These are phyloP conservation scores for Conchocele bisecta DNA, from an alignment of 2,888 invertebrate species.

Conservation along the genomic window DNA sequence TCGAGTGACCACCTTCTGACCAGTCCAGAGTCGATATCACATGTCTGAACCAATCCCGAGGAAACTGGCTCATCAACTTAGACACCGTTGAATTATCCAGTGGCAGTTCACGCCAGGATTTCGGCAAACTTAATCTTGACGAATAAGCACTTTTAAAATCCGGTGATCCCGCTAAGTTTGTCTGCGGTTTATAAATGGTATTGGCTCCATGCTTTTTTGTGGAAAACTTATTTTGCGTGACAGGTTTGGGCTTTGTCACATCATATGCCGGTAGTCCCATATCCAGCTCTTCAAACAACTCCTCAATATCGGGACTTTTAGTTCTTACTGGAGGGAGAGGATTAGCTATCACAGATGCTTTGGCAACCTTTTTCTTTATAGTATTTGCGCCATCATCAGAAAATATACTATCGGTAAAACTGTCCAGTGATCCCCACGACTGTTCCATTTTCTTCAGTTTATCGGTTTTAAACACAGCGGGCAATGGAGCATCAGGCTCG, in stretches of 20 bases:
- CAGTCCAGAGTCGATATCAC: slow-evolving; percentile 71
- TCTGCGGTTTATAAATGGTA: slow-evolving; percentile 75
- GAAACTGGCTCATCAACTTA: slow-evolving; percentile 70
- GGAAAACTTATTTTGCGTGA: slow-evolving; percentile 33
- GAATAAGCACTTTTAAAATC: slow-evolving; percentile 77
- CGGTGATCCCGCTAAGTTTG: slow-evolving; percentile 75
- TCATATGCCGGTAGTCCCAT: slow-evolving; percentile 79
- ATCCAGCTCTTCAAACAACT: slow-evolving; percentile 73
- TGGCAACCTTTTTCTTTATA: slow-evolving; percentile 51
- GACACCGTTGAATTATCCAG: slow-evolving; percentile 74
- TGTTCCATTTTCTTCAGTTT: slow-evolving; percentile 55
- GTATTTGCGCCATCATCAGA: slow-evolving; percentile 72
- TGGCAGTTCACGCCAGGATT: slow-evolving; percentile 77
- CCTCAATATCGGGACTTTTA: slow-evolving; percentile 67
- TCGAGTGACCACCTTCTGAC: slow-evolving; percentile 64
- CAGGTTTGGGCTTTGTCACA: slow-evolving; percentile 58
- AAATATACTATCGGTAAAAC: slow-evolving; percentile 77
- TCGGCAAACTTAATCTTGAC: slow-evolving; percentile 74
- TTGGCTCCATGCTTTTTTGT: slow-evolving; percentile 64
- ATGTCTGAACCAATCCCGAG: slow-evolving; percentile 77
- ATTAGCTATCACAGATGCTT: slow-evolving; percentile 30
- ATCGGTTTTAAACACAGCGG: slow-evolving; percentile 11
- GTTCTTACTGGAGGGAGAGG: slow-evolving; percentile 38
- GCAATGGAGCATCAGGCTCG: slow-evolving; percentile 35
- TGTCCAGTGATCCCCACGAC: slow-evolving; percentile 70